Conservation (phyloP, 2,797 vertebrate species). For the Cossypha dichroa region DNA sequence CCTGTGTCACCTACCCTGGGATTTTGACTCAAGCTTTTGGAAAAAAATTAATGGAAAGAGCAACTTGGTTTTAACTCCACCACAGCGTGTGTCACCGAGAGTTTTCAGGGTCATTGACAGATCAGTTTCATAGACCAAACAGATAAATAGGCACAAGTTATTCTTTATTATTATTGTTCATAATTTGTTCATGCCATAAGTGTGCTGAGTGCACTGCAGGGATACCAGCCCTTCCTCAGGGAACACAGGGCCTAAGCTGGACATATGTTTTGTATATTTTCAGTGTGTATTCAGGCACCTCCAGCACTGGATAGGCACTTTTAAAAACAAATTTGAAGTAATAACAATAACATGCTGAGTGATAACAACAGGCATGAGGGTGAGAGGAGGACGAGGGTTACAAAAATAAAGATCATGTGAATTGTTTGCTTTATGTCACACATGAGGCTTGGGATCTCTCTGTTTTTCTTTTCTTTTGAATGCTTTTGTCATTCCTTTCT, state of each 20-base stretch:
- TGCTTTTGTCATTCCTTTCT: conserved; percentile 46
- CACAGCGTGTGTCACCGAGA: background rate
- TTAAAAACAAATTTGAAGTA: conserved; percentile 66
- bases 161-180: conserved; percentile 35
- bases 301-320: conserved; percentile 53
- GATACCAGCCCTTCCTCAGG: conserved; percentile 3
- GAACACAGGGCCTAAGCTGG: background rate
- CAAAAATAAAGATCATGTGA: conserved; percentile 67
- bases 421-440: conserved; percentile 67
- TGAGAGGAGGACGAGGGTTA: conserved; percentile 65
- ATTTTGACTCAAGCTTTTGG: conserved; percentile 38
- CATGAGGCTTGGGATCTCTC: conserved; percentile 38
- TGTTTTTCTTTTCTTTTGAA: conserved; percentile 43
- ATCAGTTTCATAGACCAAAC: conserved; percentile 58
- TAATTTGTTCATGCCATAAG: conserved; percentile 54
- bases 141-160: conserved; percentile 58
- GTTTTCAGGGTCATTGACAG: conserved; percentile 44
- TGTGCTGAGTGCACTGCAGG: conserved; percentile 13
- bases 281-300: conserved; percentile 61
- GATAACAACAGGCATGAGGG: conserved; percentile 64
- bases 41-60: conserved; percentile 50
- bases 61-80: conserved; percentile 39
- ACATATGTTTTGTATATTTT: conserved; percentile 66
- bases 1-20: conserved; percentile 57
- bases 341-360: conserved; percentile 67